These are phyloP conservation scores for Pemphigus obesinymphae DNA, from an alignment of 1,140 invertebrate species.

Conservation along the genomic window DNA sequence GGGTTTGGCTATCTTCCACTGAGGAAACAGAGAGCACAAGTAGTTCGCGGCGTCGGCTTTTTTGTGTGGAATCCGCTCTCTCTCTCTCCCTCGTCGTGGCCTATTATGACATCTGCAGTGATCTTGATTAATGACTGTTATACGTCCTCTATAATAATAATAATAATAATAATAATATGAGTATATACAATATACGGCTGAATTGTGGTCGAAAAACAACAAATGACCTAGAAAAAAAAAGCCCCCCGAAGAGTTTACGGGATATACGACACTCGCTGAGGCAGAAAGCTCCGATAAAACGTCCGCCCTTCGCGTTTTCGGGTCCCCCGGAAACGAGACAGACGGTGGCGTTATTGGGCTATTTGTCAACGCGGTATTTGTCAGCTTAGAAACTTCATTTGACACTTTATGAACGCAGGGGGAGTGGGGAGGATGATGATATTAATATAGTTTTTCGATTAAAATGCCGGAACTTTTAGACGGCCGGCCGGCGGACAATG, in stretches of 20 bases:
- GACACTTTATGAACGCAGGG: background rate
- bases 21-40: background rate
- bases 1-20: constrained; percentile 20
- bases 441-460: constrained; percentile 15
- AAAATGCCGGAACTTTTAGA: background rate
- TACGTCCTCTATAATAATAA: no score
- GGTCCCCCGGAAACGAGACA: background rate
- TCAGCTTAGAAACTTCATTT: background rate
- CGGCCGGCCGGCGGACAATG: background rate
- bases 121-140: constrained; percentile 27
- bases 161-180: no score
- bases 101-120: constrained; percentile 30
- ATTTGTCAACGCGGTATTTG: background rate
- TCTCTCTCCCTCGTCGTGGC: background rate
- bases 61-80: background rate
- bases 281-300: background rate
- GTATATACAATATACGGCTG: background rate
- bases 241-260: background rate
- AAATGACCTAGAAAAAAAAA: background rate
- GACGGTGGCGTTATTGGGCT: background rate
- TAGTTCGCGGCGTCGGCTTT: background rate
- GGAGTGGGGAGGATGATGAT: background rate
- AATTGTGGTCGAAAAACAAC: background rate
- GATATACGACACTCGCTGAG: no score
- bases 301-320: background rate